A percentile compares a stretch with the other conserved stretches of the same genome.
These are phyloP conservation scores for Ctenopoma kingsleyae DNA, from an alignment of 2,797 vertebrate species.

Conservation along the genomic window DNA sequence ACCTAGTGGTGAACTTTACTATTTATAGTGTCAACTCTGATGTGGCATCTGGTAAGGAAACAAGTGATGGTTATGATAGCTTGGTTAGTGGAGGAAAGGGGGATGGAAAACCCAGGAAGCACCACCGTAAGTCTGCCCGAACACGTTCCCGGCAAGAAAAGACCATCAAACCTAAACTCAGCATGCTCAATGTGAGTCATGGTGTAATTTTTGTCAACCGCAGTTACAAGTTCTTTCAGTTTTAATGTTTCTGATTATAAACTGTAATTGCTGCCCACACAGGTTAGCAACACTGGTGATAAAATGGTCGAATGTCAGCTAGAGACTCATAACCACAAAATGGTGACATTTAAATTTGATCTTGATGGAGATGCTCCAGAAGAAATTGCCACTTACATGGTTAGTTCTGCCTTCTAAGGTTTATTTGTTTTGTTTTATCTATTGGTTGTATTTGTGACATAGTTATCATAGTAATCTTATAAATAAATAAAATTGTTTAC, in stretches of 20 bases:
- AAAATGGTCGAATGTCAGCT: conserved; percentile 99
- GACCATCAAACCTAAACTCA: conserved; percentile 93
- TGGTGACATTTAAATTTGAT: conserved; percentile 99
- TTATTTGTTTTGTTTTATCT: neutral
- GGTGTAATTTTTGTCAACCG: neutral
- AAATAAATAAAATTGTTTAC: conserved; percentile 18
- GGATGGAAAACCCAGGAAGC: conserved; percentile 92
- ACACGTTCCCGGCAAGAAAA: conserved; percentile 95
- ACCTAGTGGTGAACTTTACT: neutral
- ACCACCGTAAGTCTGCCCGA: conserved; percentile 94
- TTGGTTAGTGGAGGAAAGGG: conserved; percentile 86
- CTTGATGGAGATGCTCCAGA: conserved; percentile 96
- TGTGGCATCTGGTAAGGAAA: conserved; percentile 92
- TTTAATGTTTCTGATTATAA: conserved; percentile 17
- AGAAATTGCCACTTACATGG: conserved; percentile 98
- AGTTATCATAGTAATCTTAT: neutral
- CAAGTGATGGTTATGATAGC: conserved; percentile 94
- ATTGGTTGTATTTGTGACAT: conserved; percentile 2
- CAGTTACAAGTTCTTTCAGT: neutral
- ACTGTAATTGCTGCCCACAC: neutral
- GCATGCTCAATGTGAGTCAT: conserved; percentile 94
- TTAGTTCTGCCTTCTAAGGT: conserved; percentile 56
- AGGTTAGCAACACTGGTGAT: conserved; percentile 89
- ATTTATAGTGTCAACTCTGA: conserved; percentile 88
- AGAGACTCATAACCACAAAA: conserved; percentile 99